Conservation (phyloP, 2,113 vertebrate species). For the Neolamprologus fasciatus region DNA sequence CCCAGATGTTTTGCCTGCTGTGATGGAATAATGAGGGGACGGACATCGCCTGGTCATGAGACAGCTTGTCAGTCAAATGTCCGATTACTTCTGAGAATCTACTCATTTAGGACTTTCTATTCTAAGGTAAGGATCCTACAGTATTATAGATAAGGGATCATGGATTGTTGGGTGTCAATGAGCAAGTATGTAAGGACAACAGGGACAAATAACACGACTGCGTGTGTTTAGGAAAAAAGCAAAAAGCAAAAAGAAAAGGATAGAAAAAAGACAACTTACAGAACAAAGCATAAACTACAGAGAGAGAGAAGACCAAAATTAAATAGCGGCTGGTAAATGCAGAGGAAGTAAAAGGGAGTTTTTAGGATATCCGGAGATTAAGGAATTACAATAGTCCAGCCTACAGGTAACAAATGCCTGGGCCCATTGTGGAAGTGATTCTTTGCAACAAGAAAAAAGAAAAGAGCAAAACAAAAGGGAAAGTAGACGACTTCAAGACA, state of each 20-base stretch:
- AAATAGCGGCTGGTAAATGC: neutral
- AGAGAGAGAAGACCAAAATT: neutral
- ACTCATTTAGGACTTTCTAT: neutral
- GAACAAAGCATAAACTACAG: neutral
- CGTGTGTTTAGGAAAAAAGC: neutral
- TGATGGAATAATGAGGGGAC: neutral
- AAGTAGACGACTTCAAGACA: neutral
- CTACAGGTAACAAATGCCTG: neutral
- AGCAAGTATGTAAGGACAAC: neutral
- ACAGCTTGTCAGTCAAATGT: neutral
- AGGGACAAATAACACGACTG: neutral
- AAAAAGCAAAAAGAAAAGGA: neutral
- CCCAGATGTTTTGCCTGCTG: neutral
- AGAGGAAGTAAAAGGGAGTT: neutral
- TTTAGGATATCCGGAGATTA: neutral
- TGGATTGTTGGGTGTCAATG: neutral
- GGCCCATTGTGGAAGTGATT: neutral
- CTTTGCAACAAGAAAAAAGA: neutral
- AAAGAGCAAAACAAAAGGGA: neutral
- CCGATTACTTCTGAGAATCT: neutral
- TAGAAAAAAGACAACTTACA: neutral
- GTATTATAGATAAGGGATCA: neutral
- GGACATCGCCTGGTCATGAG: neutral
- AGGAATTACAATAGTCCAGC: neutral
- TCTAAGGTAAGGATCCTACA: neutral